Percentiles rank a stretch among this genome's conserved stretches.
Evolutionary conservation across 2,888 invertebrate species (phyloP).

Genomic region (Matsumyia berberina): DNA sequence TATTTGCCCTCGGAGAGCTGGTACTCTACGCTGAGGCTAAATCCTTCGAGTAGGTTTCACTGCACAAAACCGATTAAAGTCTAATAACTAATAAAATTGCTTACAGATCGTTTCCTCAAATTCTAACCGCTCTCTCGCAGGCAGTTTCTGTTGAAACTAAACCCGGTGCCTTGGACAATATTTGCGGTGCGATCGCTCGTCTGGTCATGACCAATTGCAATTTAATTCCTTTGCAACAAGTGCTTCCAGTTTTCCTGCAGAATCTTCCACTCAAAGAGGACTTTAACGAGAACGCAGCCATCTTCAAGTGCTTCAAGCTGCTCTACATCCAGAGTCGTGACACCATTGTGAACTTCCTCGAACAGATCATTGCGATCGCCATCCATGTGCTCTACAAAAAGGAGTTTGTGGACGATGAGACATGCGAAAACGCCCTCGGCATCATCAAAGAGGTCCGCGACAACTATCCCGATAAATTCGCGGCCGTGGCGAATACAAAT

Average conservation of each 20-base stretch:
- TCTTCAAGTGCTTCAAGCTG: conserved; percentile 87
- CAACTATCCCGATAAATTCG: conserved; percentile 86
- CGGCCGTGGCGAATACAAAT: conserved; percentile 83
- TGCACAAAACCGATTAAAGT: background rate
- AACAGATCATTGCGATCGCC: conserved; percentile 86
- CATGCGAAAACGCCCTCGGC: conserved; percentile 82
- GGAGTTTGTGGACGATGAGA: conserved; percentile 83
- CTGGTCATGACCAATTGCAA: conserved; percentile 88
- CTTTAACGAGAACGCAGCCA: conserved; percentile 89
- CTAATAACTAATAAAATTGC: background rate
- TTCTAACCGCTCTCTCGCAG: conserved; percentile 88
- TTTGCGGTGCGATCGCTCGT: conserved; percentile 91
- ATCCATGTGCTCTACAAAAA: conserved; percentile 86
- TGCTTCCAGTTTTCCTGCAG: conserved; percentile 89
- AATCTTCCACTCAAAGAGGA: conserved; percentile 90
- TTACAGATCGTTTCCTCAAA: conserved; percentile 87
- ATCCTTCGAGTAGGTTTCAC: conserved; percentile 86
- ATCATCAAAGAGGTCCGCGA: conserved; percentile 86
- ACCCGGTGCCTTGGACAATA: conserved; percentile 89
- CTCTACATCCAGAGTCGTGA: conserved; percentile 88
- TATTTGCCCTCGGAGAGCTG: conserved; percentile 91
- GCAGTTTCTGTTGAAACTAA: conserved; percentile 88
- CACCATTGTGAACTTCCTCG: conserved; percentile 85
- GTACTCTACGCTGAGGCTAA: conserved; percentile 88
- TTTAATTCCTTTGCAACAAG: conserved; percentile 89